Evolutionary conservation across 2,888 invertebrate species (phyloP).

Genomic region (Stenolophus ochropezus): DNA sequence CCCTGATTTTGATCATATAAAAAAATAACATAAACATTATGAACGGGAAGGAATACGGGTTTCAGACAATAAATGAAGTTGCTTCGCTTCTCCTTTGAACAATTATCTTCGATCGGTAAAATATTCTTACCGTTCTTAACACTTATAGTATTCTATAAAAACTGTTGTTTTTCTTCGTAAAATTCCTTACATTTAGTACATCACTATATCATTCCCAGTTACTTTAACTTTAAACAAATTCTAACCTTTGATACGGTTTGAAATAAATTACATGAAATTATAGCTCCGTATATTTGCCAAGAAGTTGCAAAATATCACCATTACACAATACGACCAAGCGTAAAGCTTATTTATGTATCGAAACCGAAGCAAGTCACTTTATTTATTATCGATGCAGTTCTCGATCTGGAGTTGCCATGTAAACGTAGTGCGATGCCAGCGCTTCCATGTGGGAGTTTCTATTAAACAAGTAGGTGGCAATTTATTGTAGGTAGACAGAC

Average conservation of each 20-base stretch:
- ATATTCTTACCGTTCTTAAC: too few species aligned
- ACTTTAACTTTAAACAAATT: background rate
- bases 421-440: slow-evolving; percentile 4
- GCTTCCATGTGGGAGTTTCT: slow-evolving; percentile 47
- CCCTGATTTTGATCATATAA: too few species aligned
- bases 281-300: slow-evolving; percentile 22
- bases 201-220: background rate
- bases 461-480: slow-evolving; percentile 57
- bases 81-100: too few species aligned
- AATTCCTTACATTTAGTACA: background rate
- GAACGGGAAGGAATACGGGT: too few species aligned
- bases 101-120: too few species aligned
- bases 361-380: background rate
- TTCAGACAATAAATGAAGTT: too few species aligned
- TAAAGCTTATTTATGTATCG: slow-evolving; percentile 4
- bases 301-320: slow-evolving; percentile 6
- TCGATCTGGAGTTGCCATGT: slow-evolving; percentile 16
- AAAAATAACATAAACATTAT: too few species aligned
- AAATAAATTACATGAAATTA: slow-evolving; percentile 13
- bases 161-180: too few species aligned
- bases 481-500: slow-evolving; percentile 53
- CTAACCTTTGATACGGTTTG: background rate
- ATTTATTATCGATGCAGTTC: slow-evolving; percentile 8
- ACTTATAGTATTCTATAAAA: too few species aligned
- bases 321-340: background rate